Evolutionary conservation across 2,113 vertebrate species (phyloP).

Genomic region (zebrafish (Danio rerio)): GRCz12tu NC_133183.1:57820001-57820500

Average conservation of each 20-base stretch:
- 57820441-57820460: slow-evolving; percentile 1
- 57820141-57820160: background rate
- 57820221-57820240: background rate
- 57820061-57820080: background rate
- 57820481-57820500: slow-evolving; percentile 61
- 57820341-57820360: no score
- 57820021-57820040: background rate
- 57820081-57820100: background rate
- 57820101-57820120: background rate
- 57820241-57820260: background rate
- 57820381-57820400: background rate
- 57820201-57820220: background rate
- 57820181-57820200: background rate
- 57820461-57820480: slow-evolving; percentile 10
- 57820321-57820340: background rate
- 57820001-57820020: background rate
- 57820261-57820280: background rate
- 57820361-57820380: no score
- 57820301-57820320: background rate
- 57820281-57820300: background rate
- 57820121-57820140: no score
- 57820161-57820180: background rate
- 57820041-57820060: background rate
- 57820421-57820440: slow-evolving; percentile 1
- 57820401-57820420: background rate